phyloP scores from a whole-genome alignment of 1,140 invertebrate genomes.

The Dufourea novaeangliae region DNA sequence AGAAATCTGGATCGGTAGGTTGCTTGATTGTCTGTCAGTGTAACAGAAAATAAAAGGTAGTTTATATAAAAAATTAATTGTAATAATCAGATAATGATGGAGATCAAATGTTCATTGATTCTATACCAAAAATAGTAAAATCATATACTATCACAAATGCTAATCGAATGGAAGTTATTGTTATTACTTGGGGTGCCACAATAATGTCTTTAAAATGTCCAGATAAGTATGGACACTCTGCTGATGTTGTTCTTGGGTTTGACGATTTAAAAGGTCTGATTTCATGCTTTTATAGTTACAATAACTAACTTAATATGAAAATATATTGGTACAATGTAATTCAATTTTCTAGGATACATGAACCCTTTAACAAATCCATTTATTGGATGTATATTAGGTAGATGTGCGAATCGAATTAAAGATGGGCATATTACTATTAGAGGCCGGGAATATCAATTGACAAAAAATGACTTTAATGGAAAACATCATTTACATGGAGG shows the following conservation, averaged over 20 bases:
- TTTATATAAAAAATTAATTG: background rate
- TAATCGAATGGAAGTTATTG: slow-evolving; percentile 81
- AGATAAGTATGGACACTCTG: slow-evolving; percentile 84
- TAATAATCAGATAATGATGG: slow-evolving; percentile 18
- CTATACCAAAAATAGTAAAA: slow-evolving; percentile 66
- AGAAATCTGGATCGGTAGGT: slow-evolving; percentile 62
- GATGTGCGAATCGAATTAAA: slow-evolving; percentile 92
- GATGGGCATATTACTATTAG: slow-evolving; percentile 86
- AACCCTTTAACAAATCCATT: slow-evolving; percentile 85
- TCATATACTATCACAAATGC: slow-evolving; percentile 82
- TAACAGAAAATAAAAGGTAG: background rate
- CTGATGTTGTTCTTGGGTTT: slow-evolving; percentile 87
- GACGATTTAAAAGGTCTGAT: slow-evolving; percentile 83
- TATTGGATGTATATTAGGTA: slow-evolving; percentile 92
- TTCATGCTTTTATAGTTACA: background rate
- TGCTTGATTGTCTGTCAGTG: background rate
- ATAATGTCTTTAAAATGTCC: slow-evolving; percentile 86
- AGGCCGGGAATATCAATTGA: slow-evolving; percentile 85
- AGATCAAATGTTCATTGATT: slow-evolving; percentile 12
- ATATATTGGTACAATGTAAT: background rate
- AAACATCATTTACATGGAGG: slow-evolving; percentile 93
- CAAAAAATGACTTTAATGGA: slow-evolving; percentile 86
- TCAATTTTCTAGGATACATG: slow-evolving; percentile 82
- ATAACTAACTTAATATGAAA: background rate
- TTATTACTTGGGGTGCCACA: slow-evolving; percentile 87